Conservation (phyloP, 2,113 vertebrate species). For the Narcine bancroftii region DNA sequence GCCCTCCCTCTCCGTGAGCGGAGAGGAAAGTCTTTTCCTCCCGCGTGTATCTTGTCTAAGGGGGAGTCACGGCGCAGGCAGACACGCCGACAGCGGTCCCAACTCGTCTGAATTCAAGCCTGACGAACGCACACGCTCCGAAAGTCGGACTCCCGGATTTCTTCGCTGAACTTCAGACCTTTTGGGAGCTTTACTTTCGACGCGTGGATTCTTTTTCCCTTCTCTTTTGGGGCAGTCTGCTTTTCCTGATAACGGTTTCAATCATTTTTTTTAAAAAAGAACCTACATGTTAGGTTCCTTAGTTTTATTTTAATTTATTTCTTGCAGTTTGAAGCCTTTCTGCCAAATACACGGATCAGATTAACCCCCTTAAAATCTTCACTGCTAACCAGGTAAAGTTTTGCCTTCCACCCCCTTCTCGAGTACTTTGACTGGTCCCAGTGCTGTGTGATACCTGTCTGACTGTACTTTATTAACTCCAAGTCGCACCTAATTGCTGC, state of each 20-base stretch:
- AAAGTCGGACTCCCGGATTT: neutral
- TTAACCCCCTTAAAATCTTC: neutral
- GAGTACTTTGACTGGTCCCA: neutral
- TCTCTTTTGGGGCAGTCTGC: neutral
- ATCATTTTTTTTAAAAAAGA: neutral
- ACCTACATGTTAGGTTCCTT: neutral
- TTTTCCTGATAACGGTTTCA: conserved; percentile 21
- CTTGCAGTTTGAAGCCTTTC: conserved; percentile 28
- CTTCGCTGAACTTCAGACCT: conserved; percentile 4
- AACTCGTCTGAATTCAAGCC: conserved; percentile 2
- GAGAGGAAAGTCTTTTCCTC: conserved; percentile 7
- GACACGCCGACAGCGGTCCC: neutral
- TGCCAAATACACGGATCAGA: conserved; percentile 7
- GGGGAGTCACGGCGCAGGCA: conserved; percentile 13
- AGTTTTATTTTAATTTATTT: neutral
- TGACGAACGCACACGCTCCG: neutral
- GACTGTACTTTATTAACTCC: neutral
- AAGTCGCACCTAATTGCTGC: neutral
- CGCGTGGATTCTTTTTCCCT: conserved; percentile 18
- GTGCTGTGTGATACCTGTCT: neutral
- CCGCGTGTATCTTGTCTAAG: conserved; percentile 26
- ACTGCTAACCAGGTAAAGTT: conserved; percentile 2
- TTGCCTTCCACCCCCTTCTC: neutral
- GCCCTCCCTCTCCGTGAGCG: neutral
- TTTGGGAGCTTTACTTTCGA: conserved; percentile 19